Evolutionary conservation across 1,140 invertebrate species (phyloP).

Genomic region (Micrasema minimum): DNA sequence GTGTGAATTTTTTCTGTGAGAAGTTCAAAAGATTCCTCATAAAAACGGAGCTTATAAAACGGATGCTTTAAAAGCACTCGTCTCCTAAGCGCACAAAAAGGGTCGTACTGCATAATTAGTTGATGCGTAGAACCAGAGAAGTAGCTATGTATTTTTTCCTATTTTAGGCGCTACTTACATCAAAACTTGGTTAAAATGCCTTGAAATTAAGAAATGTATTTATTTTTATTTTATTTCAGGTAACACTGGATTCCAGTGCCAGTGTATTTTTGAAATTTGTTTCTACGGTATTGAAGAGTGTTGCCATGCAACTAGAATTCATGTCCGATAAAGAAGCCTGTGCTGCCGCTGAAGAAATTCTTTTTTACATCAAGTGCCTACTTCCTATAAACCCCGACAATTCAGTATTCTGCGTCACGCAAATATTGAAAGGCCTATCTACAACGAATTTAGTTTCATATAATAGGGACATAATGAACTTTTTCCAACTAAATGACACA

Average conservation of each 20-base stretch:
- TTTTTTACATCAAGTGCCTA: constrained; percentile 79
- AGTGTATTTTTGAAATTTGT: constrained; percentile 81
- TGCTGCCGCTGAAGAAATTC: constrained; percentile 82
- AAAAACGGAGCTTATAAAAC: too few species aligned
- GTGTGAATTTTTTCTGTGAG: too few species aligned
- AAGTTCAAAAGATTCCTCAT: too few species aligned
- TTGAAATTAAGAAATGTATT: too few species aligned
- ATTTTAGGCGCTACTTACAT: too few species aligned
- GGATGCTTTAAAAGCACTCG: too few species aligned
- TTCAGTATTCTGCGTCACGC: constrained; percentile 83
- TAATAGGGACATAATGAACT: constrained; percentile 65
- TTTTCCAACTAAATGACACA: constrained; percentile 30
- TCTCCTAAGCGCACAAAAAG: too few species aligned
- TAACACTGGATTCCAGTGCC: constrained; percentile 76
- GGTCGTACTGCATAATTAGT: too few species aligned
- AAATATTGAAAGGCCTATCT: constrained; percentile 86
- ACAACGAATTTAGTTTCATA: constrained; percentile 81
- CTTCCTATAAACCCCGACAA: constrained; percentile 76
- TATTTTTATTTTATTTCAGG: constrained; percentile 67
- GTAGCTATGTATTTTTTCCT: too few species aligned
- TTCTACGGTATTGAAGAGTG: constrained; percentile 71
- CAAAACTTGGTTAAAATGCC: too few species aligned
- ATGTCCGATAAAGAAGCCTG: constrained; percentile 78
- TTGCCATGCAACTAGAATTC: constrained; percentile 83
- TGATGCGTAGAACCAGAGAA: too few species aligned